phyloP scores from a whole-genome alignment of 2,797 vertebrate genomes.

The Sibirionetta formosa region DNA sequence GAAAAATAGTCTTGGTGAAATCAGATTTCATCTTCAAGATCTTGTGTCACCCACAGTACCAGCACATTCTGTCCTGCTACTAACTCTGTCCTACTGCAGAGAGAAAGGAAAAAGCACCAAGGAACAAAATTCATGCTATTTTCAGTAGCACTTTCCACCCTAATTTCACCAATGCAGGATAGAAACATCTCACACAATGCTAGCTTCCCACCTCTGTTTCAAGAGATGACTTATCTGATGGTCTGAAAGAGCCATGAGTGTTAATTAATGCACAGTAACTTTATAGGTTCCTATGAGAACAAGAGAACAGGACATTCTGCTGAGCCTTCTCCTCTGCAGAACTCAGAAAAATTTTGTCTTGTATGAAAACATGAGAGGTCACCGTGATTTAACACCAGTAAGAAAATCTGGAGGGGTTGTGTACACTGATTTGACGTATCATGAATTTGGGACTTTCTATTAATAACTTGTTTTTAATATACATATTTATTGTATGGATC shows the following conservation, averaged over 20 bases:
- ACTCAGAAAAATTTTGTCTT: neutral
- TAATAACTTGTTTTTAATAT: neutral
- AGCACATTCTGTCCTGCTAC: conserved; percentile 18
- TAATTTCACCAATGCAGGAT: neutral
- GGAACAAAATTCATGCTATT: conserved; percentile 7
- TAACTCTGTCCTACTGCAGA: neutral
- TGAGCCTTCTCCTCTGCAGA: neutral
- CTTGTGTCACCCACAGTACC: neutral
- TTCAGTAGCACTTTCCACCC: conserved; percentile 14
- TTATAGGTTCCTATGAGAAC: neutral
- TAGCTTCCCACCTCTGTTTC: neutral
- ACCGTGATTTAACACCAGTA: neutral
- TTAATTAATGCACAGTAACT: neutral
- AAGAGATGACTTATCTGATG: neutral
- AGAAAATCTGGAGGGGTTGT: neutral
- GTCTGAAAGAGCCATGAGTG: neutral
- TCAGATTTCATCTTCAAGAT: neutral
- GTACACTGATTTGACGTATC: neutral
- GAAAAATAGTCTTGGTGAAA: conserved; percentile 35
- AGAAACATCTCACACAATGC: neutral
- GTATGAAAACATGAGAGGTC: neutral
- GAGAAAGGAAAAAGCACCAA: neutral
- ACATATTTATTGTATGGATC: neutral
- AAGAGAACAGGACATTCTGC: neutral
- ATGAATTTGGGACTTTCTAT: neutral